Base-by-base conservation (phyloP, 1,140 invertebrate species). In the Mycetomoellerius zeteki region DNA sequence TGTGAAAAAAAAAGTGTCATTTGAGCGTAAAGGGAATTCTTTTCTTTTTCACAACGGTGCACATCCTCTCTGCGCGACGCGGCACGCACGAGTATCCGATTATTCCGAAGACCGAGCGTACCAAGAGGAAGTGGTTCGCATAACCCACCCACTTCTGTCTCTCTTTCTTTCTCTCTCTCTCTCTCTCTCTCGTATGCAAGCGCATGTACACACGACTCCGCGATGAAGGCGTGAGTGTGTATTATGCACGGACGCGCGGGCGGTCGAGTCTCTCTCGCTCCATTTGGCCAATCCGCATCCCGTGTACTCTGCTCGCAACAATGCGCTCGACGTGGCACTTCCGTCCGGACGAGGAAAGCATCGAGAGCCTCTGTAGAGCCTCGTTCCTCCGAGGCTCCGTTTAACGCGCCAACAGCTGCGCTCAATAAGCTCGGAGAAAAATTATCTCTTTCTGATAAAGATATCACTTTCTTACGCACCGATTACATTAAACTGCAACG, bases 41-140 rank as follows among this genome's bases (percentile, higher is more conserved):
- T 84, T 33, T 64, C 65, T 73, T 84, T 77, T 84, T 69, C 62
- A 86, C 90, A 89, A 89, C 85, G 90, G 76, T 87, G 87, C 58
- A 86, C 84, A 77, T 88, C 89, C 85, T 92, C 87, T 86, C 85
- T 21, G 58, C 19, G 50, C 86, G 86, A 84, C 64, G 84, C 86
- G 86, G 86, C 89, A 88, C 86, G 88, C 92, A 92, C 89, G 92
- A 90, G 92, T 93, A 93, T 93, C 92, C 91, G 92, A 93, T 93
- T 93, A 93, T 93, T 92, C 30, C 91, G 89, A 93, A 92, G 92
- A 93, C 92, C 91, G 90, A 91, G 89, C 89, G 86, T 89, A 85
- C 90, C 86, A 88, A 84, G 91, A 92, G 92, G 92, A 93, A 93
- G 91, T 92, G 92, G 92, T 92, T 92, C 90, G 91, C 88, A 54